Evolutionary conservation across 2,113 vertebrate genomes (phyloP).

Genomic region (Hyaena hyaena): DNA sequence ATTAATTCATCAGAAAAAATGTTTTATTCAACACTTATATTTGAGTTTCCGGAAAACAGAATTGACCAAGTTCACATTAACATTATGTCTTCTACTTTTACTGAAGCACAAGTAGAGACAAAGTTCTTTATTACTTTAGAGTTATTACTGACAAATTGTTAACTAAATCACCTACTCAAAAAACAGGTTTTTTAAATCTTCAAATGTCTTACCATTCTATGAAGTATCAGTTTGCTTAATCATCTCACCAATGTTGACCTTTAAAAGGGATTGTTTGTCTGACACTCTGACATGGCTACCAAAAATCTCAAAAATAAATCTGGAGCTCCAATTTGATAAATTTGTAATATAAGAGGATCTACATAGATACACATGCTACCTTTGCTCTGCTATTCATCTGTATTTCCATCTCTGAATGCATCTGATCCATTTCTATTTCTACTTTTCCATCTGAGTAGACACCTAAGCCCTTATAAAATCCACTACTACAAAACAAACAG

Average conservation of each 20-base stretch:
- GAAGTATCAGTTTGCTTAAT: background rate
- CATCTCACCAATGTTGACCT: background rate
- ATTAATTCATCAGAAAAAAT: background rate
- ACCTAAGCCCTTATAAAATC: background rate
- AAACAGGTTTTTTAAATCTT: background rate
- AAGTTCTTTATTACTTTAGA: background rate
- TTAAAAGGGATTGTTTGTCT: background rate
- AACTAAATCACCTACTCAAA: background rate
- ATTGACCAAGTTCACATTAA: background rate
- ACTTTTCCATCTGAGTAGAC: background rate
- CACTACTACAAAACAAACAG: background rate
- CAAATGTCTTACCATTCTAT: background rate
- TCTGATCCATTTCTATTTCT: background rate
- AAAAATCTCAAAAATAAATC: background rate
- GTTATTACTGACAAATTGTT: background rate
- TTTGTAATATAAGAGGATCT: background rate
- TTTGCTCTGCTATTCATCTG: background rate
- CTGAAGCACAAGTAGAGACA: background rate
- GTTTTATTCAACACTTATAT: background rate
- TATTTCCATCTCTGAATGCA: background rate
- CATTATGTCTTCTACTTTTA: background rate
- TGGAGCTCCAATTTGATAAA: background rate
- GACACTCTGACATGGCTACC: background rate
- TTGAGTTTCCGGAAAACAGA: background rate
- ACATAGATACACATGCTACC: background rate